Evolutionary conservation across 92 coral and sea anemone species (phyloP), one percentile per base, ranked within the genome.

Genomic region (Bergia puertoricense): DNA sequence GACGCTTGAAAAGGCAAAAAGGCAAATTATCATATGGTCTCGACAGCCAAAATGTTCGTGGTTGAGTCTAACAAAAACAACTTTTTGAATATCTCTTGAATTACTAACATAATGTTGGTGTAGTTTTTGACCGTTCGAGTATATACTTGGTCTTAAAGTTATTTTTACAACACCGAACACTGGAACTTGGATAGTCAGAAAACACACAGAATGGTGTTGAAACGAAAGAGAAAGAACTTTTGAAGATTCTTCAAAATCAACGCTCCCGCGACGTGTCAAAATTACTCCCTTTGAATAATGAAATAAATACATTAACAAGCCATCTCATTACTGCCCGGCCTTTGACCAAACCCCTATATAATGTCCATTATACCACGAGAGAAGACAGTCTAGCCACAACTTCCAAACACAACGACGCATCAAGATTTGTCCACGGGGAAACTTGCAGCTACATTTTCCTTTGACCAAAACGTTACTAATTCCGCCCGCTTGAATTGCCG

Each of bases 21-120:
- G 66, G 48, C 39, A 84, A 84, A 84, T 84, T 84, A 84, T 71
- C 87, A 84, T 84, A 84, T 74, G 51, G 87, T 84, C 79, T 84
- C 87, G 87, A 69, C 87, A 69, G 75, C 57, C 43, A 71, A 48
- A 83, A 68, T 37, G 57, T 84, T 37, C 75, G 44, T 46, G 78
- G 39, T 48, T 54, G 79, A 45, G 2, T 11, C 14, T 71, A 84
- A 45, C 48, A 84, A 46, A 36, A 54, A 15, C 20, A 68, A 37
- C 13, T 74, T 51, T 71, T 6, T 30, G 20, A 71, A 36, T 38
- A 50, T 46, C 46, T 30, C 8, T 40, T 82, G 18, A 45, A 43
- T 72, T 45, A 48, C 82, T 40, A 79, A 79, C 9, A 46, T 79
- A 5, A 8, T 78, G 66, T 38, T 56, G 6, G 42, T 50, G 8